These are phyloP conservation scores for Poecilia wingei DNA, from an alignment of 2,797 vertebrate genomes.

Conservation along the genomic window DNA sequence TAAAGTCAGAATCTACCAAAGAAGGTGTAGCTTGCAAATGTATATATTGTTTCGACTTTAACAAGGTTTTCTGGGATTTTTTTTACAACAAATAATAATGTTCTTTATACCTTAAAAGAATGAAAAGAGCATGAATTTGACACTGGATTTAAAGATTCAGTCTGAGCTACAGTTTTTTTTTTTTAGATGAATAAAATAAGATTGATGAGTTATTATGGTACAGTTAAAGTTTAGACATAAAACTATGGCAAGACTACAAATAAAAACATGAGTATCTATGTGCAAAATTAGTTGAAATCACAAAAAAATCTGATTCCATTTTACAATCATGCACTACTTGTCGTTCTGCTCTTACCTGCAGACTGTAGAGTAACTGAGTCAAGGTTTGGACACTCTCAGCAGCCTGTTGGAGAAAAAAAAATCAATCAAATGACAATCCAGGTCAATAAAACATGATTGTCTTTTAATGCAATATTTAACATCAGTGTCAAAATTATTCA, in stretches of 20 bases:
- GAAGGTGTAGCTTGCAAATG: neutral
- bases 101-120: too few species aligned
- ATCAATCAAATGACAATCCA: conserved; percentile 19
- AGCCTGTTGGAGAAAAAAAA: conserved; percentile 79
- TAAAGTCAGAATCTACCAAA: neutral
- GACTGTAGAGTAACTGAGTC: conserved; percentile 92
- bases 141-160: neutral
- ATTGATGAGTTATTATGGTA: neutral
- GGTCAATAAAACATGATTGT: neutral
- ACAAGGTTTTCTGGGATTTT: neutral
- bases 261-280: neutral
- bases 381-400: conserved; percentile 91
- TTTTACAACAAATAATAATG: neutral
- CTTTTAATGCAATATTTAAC: neutral
- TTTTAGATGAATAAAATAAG: neutral
- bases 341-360: conserved; percentile 86
- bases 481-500: neutral
- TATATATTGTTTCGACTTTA: neutral
- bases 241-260: neutral
- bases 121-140: neutral
- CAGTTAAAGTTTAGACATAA: neutral
- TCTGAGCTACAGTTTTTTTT: neutral
- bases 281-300: neutral
- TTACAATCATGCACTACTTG: neutral
- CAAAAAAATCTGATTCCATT: neutral